A percentile compares a stretch with the other conserved stretches of the same genome.
phyloP scores from a whole-genome alignment of 2,888 invertebrate genomes.

The Hipparchia sbordonii region DNA sequence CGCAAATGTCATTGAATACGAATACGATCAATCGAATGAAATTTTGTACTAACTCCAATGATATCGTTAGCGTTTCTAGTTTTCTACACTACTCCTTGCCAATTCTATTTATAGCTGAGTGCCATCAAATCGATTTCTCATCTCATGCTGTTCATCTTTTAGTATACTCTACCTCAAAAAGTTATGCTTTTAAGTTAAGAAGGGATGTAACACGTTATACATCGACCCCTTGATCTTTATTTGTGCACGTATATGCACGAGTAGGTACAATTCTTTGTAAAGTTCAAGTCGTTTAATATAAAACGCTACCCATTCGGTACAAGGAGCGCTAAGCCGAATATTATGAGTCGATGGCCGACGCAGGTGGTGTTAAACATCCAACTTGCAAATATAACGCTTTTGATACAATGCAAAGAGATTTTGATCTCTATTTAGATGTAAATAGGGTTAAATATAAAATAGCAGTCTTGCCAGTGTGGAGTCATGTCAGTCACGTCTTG shows the following conservation, averaged over 20 bases:
- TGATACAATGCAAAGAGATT: slow-evolving; percentile 36
- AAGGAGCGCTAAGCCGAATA: slow-evolving; percentile 79
- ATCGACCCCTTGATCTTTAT: slow-evolving; percentile 22
- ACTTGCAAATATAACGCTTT: slow-evolving; percentile 53
- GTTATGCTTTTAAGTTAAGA: not conserved
- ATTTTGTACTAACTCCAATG: no score
- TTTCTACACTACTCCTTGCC: no score
- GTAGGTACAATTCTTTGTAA: slow-evolving; percentile 27
- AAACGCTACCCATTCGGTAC: slow-evolving; percentile 46
- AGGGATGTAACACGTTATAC: not conserved
- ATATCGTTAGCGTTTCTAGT: no score
- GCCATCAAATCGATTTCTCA: no score
- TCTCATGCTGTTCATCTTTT: no score
- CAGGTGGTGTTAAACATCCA: slow-evolving; percentile 80
- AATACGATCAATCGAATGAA: no score
- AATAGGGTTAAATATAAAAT: slow-evolving; percentile 25
- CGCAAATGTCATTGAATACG: no score
- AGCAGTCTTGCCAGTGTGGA: slow-evolving; percentile 56
- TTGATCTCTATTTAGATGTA: slow-evolving; percentile 26
- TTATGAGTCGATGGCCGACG: slow-evolving; percentile 78
- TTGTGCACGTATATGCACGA: slow-evolving; percentile 21
- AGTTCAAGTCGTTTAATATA: slow-evolving; percentile 56
- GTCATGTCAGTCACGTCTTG: slow-evolving; percentile 45
- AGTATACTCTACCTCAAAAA: no score
- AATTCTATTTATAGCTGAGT: no score